Evolutionary conservation across 2,113 vertebrate genomes (phyloP), one percentile per base, ranked within the genome.

Genomic region (Neolamprologus kungweensis): DNA sequence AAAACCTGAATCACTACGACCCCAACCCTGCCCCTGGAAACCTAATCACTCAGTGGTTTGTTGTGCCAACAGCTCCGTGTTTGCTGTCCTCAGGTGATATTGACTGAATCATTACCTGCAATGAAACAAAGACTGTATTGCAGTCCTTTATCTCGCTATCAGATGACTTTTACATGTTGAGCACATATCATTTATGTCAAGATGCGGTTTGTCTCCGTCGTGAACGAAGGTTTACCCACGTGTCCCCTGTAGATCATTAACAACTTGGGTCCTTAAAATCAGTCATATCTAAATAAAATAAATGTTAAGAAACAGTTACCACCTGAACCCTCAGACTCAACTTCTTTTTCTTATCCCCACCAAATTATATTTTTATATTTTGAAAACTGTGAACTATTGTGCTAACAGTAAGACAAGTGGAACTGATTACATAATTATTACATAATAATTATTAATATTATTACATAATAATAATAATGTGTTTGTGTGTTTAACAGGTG

Each of bases 101-200:
- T 83, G 92, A 95, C 84, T 53, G 9, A 93, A 65, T 92, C 84
- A 85, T 94, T 91, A 91, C 14, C 57, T 23, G 51, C 10, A 82
- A 83, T 50, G 47, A 23, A 68, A 80, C 16, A n/a, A 17, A 14
- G 17, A 73, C 37, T 42, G 75, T 5, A 8, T 55, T 31, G 33
- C 83, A 31, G 60, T 5, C 47, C 26, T 75, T 93, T 94, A 95
- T 95, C 91, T 75, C 17, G 7, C 55, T 89, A 65, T 94, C 89
- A 82, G 92, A 91, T 91, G 84, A 83, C 87, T 94, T 95, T 94
- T 88, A 90, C 92, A 93, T 91, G 85, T 81, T 92, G 89, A 57
- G 82, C 88, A 93, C 88, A 94, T 87, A 93, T 90, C 33, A 8
- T 83, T 63, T 60, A 51, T 78, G 85, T 83, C 65, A 28, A 19